phyloP scores from a whole-genome alignment of 2,113 vertebrate species.

The Cromileptes altivelis region DNA sequence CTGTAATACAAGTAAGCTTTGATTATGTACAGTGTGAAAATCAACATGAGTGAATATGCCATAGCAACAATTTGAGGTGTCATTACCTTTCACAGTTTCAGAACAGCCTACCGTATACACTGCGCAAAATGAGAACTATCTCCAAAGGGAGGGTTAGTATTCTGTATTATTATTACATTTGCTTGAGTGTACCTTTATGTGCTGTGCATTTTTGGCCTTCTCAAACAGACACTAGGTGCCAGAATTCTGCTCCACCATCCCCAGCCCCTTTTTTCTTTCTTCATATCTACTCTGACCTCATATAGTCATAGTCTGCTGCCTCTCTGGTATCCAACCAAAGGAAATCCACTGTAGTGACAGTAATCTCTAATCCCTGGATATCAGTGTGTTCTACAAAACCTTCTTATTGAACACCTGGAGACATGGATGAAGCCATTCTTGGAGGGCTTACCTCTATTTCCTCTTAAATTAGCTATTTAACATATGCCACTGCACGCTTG shows the following conservation, averaged over 20 bases:
- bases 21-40: background rate
- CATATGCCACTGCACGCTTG: slow-evolving; percentile 34
- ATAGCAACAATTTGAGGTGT: background rate
- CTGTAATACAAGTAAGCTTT: background rate
- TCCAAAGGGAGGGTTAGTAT: background rate
- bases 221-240: background rate
- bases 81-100: background rate
- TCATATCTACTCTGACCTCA: slow-evolving; percentile 26
- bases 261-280: background rate
- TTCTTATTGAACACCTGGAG: slow-evolving; percentile 62
- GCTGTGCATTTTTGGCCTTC: background rate
- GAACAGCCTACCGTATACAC: background rate
- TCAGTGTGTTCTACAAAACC: slow-evolving; percentile 48
- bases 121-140: background rate
- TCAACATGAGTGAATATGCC: background rate
- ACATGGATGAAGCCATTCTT: slow-evolving; percentile 40
- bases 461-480: slow-evolving; percentile 62
- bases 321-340: slow-evolving; percentile 24
- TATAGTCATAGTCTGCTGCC: slow-evolving; percentile 21
- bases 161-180: background rate
- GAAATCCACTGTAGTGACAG: slow-evolving; percentile 57
- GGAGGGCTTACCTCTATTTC: slow-evolving; percentile 44
- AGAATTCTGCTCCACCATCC: background rate
- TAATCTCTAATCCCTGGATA: slow-evolving; percentile 64
- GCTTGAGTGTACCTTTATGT: background rate